phyloP scores from a whole-genome alignment of 2,888 invertebrate species.

The Tupiocoris notatus region DNA sequence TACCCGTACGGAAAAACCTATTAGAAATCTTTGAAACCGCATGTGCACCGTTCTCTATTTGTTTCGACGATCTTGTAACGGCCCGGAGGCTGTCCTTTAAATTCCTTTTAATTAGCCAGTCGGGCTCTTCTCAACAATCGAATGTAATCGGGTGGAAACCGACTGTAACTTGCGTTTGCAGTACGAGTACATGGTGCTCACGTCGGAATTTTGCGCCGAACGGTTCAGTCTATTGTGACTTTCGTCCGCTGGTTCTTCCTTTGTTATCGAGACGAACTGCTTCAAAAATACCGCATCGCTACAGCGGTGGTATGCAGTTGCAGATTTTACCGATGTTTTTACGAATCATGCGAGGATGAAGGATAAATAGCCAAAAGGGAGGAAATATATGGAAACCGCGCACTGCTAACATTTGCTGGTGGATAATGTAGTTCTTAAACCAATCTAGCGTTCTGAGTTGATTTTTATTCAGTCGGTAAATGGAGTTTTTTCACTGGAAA shows the following conservation, averaged over 20 bases:
- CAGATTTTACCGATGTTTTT: too few relatives aligned
- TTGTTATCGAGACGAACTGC: not conserved
- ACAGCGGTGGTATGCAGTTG: too few relatives aligned
- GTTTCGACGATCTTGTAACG: slow-evolving; percentile 30
- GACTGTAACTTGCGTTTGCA: not conserved
- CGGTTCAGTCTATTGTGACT: not conserved
- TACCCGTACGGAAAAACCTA: slow-evolving; percentile 28
- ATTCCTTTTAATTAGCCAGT: slow-evolving; percentile 32
- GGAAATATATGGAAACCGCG: too few relatives aligned
- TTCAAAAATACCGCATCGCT: too few relatives aligned
- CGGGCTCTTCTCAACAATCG: slow-evolving; percentile 14
- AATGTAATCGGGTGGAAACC: slow-evolving; percentile 17
- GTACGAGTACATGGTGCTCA: not conserved
- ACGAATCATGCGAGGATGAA: too few relatives aligned
- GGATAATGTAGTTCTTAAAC: too few relatives aligned
- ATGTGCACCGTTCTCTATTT: slow-evolving; percentile 20
- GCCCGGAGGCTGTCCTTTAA: slow-evolving; percentile 14
- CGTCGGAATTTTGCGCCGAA: not conserved
- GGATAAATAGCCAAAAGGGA: too few relatives aligned
- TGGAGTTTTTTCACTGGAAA: too few relatives aligned
- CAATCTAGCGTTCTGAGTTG: too few relatives aligned
- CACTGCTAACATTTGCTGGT: too few relatives aligned
- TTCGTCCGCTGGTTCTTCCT: not conserved
- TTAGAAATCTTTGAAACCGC: slow-evolving; percentile 21
- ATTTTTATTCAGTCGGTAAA: too few relatives aligned